Evolutionary conservation across 1,140 invertebrate species (phyloP), one percentile per base, ranked within the genome.

Genomic region (Leptinotarsa lineolata): DNA sequence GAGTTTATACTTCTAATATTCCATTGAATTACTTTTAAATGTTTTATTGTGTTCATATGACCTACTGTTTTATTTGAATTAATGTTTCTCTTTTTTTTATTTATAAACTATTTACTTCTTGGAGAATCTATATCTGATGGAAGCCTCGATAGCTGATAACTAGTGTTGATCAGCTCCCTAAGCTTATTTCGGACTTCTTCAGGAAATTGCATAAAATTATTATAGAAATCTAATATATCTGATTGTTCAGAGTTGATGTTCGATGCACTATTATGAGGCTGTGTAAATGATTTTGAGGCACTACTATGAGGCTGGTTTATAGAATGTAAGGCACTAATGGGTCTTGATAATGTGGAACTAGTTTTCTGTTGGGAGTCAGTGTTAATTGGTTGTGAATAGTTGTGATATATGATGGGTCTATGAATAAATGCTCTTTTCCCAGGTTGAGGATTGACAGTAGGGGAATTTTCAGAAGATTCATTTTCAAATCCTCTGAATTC

Each of bases 121-220:
- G 24, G 15, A 20, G 13, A 18, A 63, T 63, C 21, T 18, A 63
- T 63, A 0, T 63, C 61, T 2, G 61, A 20, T 20, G 61, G 61
- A 6, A 63, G 24, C 20, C 61, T 30, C 4, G 21, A 63, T n/a
- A 63, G 20, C 21, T 63, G 61, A 24, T 30, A 63, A 20, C 61
- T 63, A 2, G 61, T 63, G 24, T 63, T 63, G 5, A 20, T 63
- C 61, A 63, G 24, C 0, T 63, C 61, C 12, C 61, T 63, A 21
- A 63, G 61, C 16, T 30, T 63, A 15, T 18, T 5, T 20, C 20
- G 15, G 61, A 63, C 8, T 18, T 63, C 61, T 63, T 20, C 61
- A 18, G 61, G 21, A 63, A 63, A 63, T 63, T 63, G 61, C 61
- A 63, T 63, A 18, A 63, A 63, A 21, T 63, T 63, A 18, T 63